Evolutionary conservation across 2,113 vertebrate genomes (phyloP).

Genomic region (Neotragus pygmaeus): DNA sequence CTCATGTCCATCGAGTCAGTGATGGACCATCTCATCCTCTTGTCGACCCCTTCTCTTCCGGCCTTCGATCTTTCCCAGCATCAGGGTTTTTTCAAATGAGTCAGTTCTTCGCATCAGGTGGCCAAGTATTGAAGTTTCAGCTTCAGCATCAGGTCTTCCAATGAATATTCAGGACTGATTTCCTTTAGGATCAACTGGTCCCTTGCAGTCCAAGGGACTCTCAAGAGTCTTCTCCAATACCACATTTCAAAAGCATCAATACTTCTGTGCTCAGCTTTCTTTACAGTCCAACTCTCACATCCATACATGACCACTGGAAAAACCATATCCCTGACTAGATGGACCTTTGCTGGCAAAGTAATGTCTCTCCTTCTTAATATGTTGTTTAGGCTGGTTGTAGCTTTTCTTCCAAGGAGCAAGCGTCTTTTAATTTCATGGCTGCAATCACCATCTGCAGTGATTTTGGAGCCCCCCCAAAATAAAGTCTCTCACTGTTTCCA

Average conservation of each 20-base stretch:
- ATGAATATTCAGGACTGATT: not conserved
- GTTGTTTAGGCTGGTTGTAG: not conserved
- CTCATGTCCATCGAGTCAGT: not conserved
- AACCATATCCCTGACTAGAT: not conserved
- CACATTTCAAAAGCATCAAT: not conserved
- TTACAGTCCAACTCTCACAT: not conserved
- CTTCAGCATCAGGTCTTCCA: not conserved
- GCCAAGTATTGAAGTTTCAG: not conserved
- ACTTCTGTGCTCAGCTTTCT: not conserved
- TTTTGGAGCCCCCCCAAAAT: not conserved
- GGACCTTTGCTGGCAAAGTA: not conserved
- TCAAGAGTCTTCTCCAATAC: not conserved
- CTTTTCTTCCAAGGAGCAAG: not conserved
- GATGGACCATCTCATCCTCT: not conserved
- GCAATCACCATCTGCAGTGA: not conserved
- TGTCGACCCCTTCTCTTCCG: rapidly evolving
- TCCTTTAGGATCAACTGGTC: not conserved
- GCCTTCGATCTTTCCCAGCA: not conserved
- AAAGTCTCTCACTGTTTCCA: not conserved
- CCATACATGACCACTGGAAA: not conserved
- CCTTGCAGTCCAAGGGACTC: not conserved
- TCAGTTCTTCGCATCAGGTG: not conserved
- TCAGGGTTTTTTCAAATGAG: not conserved
- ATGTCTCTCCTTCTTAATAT: not conserved
- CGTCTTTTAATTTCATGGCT: not conserved